Base-by-base conservation (phyloP, 2,113 vertebrate species). In the Nothobranchius kuhntae region DNA sequence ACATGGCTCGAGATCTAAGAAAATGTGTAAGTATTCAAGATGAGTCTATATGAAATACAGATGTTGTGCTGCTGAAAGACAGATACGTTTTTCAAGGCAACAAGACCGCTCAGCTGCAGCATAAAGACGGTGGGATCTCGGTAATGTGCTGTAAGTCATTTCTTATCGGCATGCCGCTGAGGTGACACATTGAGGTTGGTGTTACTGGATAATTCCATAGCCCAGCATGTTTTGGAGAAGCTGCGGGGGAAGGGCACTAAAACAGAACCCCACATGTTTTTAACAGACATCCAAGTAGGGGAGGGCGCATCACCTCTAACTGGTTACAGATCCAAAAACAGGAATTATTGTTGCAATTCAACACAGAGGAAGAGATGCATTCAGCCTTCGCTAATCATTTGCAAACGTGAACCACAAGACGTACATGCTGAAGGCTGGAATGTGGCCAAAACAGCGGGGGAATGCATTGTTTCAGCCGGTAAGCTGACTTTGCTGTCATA, bases 281-380 rank as follows among this genome's bases (percentile, higher is more conserved):
- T 7, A 75, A 60, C 63, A 13, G 42, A 44, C 63, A 71, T 67
- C 81, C 74, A 80, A 81, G 80, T 15, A 24, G 21, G 61, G 67
- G 53, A 63, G 54, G 73, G 65, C 40, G 59, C 73, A 44, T 92
- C 91, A 91, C 87, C 91, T 92, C 91, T 55, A 69, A 72, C 69
- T 87, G 75, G 82, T 92, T 92, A 91, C 65, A 83, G 52, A 57
- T 80, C 73, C 81, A 46, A 79, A 87, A 86, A 78, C 71, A 75
- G 68, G 80, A 86, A 67, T 81, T 84, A 88, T 61, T 35, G 72
- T 51, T 75, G 36, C 62, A 54, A 21, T 75, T 78, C 58, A 45
- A 55, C 17, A 38, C 40, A 52, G 64, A 64, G 68, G 61, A 66
- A 62, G 68, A 70, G 71, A 53, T 9, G 78, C 44, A 21, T 59